Evolutionary conservation across 2,888 invertebrate genomes (phyloP).

Genomic region (Microdon myrmicae): DNA sequence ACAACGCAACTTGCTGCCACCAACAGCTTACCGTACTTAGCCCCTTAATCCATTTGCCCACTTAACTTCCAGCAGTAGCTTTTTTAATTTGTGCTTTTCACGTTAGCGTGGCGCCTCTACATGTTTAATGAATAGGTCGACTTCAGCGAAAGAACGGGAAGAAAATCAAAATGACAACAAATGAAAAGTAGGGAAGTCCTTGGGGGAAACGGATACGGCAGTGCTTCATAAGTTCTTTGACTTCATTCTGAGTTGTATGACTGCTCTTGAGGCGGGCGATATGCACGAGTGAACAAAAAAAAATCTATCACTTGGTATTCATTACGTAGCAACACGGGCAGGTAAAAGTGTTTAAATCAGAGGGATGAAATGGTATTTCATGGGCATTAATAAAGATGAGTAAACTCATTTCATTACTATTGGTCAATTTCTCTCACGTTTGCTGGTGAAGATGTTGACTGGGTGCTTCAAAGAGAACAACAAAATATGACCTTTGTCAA

Average conservation of each 20-base stretch:
- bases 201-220: slow-evolving; percentile 1
- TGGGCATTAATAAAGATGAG: slow-evolving; percentile 50
- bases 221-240: too few species aligned
- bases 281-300: slow-evolving; percentile 29
- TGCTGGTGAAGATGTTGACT: too few species aligned
- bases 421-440: too few species aligned
- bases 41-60: slow-evolving; percentile 2
- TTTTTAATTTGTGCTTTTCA: slow-evolving; percentile 49
- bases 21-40: too few species aligned
- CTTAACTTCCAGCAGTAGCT: slow-evolving; percentile 18
- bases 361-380: slow-evolving; percentile 21
- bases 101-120: slow-evolving; percentile 32
- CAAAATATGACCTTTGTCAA: too few species aligned
- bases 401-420: slow-evolving; percentile 36
- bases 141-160: too few species aligned
- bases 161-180: slow-evolving; percentile 1
- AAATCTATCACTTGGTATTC: slow-evolving; percentile 33
- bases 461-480: too few species aligned
- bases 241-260: too few species aligned
- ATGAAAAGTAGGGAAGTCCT: too few species aligned
- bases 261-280: slow-evolving; percentile 12
- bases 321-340: slow-evolving; percentile 1
- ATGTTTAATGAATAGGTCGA: too few species aligned
- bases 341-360: background rate
- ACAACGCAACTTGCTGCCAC: too few species aligned